Conservation (phyloP, 1,140 invertebrate genomes). For the Phenacoccus solenopsis region DNA sequence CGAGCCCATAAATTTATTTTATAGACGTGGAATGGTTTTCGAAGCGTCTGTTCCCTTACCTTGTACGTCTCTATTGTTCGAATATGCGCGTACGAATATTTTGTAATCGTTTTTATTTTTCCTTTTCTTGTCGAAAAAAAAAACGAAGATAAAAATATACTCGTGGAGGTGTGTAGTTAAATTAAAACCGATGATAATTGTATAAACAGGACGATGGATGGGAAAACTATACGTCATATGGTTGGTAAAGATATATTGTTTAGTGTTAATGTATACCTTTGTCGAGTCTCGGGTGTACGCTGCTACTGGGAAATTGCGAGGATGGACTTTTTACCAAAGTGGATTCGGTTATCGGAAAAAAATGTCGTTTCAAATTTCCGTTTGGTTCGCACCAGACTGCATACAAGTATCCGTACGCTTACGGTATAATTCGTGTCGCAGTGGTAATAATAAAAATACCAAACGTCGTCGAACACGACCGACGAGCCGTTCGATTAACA, state of each 20-base stretch:
- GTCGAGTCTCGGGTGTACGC: no score
- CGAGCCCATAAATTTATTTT: background rate
- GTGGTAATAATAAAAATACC: background rate
- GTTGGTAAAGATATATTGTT: no score
- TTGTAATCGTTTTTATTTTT: background rate
- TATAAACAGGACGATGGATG: background rate
- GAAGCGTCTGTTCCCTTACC: background rate
- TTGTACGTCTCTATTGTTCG: background rate
- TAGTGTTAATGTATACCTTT: no score
- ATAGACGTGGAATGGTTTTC: no score
- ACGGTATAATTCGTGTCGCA: no score
- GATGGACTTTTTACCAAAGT: background rate
- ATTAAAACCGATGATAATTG: constrained; percentile 3
- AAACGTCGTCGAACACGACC: background rate
- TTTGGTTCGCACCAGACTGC: no score
- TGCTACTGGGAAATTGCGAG: no score
- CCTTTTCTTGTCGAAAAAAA: no score
- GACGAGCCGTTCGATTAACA: background rate
- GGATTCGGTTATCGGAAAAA: background rate
- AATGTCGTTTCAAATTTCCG: no score
- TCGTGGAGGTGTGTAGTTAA: no score
- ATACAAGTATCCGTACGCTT: background rate
- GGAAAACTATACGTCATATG: background rate
- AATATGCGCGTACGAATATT: no score
- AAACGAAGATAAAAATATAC: background rate